Conservation (phyloP, 2,113 vertebrate species). For the Hemiprocne comata region DNA sequence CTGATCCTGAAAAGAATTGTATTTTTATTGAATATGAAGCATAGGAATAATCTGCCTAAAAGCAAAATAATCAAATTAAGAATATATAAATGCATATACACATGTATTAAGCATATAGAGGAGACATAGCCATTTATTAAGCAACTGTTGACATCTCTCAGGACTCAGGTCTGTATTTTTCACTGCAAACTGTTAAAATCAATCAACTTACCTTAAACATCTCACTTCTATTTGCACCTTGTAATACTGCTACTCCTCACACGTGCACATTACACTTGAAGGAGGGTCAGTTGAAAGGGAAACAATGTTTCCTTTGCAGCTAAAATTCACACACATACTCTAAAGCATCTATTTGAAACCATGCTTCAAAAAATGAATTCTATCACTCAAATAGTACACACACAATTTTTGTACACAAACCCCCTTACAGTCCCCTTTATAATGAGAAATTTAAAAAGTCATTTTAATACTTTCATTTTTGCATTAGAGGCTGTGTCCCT, state of each 20-base stretch:
- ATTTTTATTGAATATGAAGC: not conserved
- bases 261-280: not conserved
- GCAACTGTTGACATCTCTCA: not conserved
- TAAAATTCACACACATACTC: not conserved
- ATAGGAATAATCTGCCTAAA: not conserved
- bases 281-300: not conserved
- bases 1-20: not conserved
- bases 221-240: not conserved
- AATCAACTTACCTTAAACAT: not conserved
- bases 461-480: not conserved
- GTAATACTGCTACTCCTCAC: not conserved
- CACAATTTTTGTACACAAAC: not conserved
- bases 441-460: not conserved
- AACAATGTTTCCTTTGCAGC: not conserved
- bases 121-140: not conserved
- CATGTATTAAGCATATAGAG: not conserved
- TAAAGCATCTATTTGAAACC: not conserved
- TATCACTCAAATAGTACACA: not conserved
- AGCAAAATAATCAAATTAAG: not conserved
- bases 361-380: not conserved
- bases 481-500: not conserved
- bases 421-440: fast-evolving
- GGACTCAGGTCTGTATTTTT: not conserved
- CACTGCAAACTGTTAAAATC: not conserved
- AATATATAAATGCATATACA: not conserved